Evolutionary conservation across 1,140 invertebrate species (phyloP), one percentile per base, ranked within the genome.

Genomic region (Trichomalopsis sarcophagae): DNA sequence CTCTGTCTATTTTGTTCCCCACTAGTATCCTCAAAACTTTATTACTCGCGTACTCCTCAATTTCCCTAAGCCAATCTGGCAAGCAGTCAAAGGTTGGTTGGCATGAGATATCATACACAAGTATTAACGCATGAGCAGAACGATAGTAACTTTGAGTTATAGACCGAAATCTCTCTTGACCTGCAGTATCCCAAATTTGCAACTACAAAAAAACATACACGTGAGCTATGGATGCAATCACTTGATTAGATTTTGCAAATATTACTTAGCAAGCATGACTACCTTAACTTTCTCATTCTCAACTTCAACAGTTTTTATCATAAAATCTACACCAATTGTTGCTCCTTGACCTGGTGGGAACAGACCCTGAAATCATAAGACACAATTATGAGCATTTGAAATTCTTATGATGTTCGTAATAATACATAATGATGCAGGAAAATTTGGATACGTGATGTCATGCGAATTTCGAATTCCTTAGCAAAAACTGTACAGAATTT

Each of bases 291-390:
- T 98, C 94, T 99, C 99, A 91, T 98, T 98, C 92, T 99, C 98
- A 84, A 99, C 97, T 94, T 99, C 97, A 13, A 99, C 96, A 84
- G 98, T 99, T 94, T 99, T 99, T 90, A 99, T 99, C 96, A 99
- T 99, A 92, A 99, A 99, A 95, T 99, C 99, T 17, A 99, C 99
- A 83, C 99, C 99, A 89, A 99, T 99, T 3, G 99, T 99, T 85
- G 98, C 99, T 82, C 99, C 99, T 95, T 99, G 99, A 66, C 98
- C 98, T 36, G 98, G 98, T 55, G 98, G 98, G 94, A 99, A 99
- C 27, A 99, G 93, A 1, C 98, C 98, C 95, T 96, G 85, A 76
- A 90, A 84, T 88, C 27, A 40, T 73, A 1, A 73, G 1, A 17
- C 10, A 44, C 27, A 13, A 40, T 80, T 68, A 69, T 30, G 55